Conservation (phyloP, 2,113 vertebrate genomes). For the Anhinga rufa region DNA sequence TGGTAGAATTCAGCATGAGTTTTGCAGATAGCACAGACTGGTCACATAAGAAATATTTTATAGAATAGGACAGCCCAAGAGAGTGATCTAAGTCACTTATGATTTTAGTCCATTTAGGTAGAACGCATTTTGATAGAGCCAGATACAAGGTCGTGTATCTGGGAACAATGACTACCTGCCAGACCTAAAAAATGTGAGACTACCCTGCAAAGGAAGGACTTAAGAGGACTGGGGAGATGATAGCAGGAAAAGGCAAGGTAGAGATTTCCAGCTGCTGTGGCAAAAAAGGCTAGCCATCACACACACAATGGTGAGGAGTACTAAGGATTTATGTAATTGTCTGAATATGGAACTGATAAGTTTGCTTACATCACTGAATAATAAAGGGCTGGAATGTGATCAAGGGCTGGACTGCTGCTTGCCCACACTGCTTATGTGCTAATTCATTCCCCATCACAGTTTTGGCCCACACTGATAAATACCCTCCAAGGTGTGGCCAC, state of each 20-base stretch:
- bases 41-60: background rate
- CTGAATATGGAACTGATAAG: background rate
- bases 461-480: background rate
- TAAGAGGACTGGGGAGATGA: background rate
- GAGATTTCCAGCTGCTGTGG: background rate
- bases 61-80: background rate
- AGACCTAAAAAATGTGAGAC: background rate
- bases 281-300: background rate
- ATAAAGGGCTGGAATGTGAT: background rate
- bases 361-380: background rate
- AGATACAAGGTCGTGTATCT: background rate
- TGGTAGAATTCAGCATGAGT: background rate
- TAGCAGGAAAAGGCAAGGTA: background rate
- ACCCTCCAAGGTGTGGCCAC: background rate
- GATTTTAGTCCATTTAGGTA: background rate
- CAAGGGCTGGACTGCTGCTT: background rate
- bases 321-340: background rate
- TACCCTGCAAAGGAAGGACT: background rate
- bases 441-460: background rate
- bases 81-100: background rate
- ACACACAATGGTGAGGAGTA: background rate
- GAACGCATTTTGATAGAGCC: background rate
- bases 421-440: accelerated
- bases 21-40: background rate
- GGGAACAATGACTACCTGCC: background rate